phyloP scores from a whole-genome alignment of 1,140 invertebrate species.

The Muscidifurax raptorellus region DNA sequence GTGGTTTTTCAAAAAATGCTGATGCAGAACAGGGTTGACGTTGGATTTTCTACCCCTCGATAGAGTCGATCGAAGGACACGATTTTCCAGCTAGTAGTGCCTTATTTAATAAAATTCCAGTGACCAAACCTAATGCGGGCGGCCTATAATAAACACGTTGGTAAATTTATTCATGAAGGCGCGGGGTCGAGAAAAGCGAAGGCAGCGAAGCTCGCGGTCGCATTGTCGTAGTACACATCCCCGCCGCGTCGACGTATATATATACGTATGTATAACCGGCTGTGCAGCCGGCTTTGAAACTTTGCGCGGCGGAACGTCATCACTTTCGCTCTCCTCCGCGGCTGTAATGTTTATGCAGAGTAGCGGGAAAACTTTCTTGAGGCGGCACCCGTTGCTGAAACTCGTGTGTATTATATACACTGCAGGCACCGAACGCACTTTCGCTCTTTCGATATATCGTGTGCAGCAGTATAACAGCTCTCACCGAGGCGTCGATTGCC shows the following conservation, averaged over 20 bases:
- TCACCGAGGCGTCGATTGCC: background rate
- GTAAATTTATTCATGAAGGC: constrained; percentile 43
- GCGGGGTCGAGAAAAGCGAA: constrained; percentile 17
- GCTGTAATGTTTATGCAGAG: constrained; percentile 73
- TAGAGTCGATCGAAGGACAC: too few species aligned
- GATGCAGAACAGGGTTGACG: background rate
- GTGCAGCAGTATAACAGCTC: background rate
- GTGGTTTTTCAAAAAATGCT: background rate
- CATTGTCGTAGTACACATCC: constrained; percentile 19
- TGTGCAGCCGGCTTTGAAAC: constrained; percentile 58
- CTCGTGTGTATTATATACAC: background rate
- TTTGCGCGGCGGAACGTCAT: constrained; percentile 68
- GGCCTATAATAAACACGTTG: constrained; percentile 1
- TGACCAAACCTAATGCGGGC: background rate
- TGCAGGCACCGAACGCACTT: background rate
- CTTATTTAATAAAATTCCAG: too few species aligned
- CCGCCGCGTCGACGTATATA: background rate
- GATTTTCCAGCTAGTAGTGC: too few species aligned
- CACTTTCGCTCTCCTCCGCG: constrained; percentile 72
- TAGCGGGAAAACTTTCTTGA: constrained; percentile 70
- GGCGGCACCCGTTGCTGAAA: constrained; percentile 56
- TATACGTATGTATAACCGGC: background rate
- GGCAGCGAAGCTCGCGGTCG: background rate
- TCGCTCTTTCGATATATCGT: constrained; percentile 10
- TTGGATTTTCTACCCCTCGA: background rate